Conservation (phyloP, 2,888 invertebrate genomes). For the Morinoia aosen region DNA sequence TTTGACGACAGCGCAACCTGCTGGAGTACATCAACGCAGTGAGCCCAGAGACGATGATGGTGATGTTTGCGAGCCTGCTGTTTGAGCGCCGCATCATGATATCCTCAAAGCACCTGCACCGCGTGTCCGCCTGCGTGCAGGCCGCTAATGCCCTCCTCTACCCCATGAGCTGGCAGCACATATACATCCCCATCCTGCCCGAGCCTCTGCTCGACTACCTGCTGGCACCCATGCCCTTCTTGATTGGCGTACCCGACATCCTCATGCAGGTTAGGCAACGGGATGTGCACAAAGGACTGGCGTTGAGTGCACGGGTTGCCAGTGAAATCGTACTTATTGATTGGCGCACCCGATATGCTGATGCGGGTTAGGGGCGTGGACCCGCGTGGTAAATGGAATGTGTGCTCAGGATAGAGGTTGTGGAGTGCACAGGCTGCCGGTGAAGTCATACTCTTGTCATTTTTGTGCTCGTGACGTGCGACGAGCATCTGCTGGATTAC, state of each 20-base stretch:
- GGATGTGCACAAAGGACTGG: slow-evolving; percentile 55
- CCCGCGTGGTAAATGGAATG: too few relatives aligned
- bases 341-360: too few relatives aligned
- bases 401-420: too few relatives aligned
- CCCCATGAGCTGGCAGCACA: slow-evolving; percentile 99
- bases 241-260: slow-evolving; percentile 92
- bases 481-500: too few relatives aligned
- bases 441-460: too few relatives aligned
- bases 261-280: slow-evolving; percentile 80
- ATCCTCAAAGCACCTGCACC: slow-evolving; percentile 88
- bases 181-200: slow-evolving; percentile 96
- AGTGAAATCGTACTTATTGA: too few relatives aligned
- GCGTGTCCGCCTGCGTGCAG: slow-evolving; percentile 88
- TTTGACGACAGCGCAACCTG: slow-evolving; percentile 84
- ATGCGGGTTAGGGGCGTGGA: too few relatives aligned
- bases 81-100: slow-evolving; percentile 94
- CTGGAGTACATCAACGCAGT: slow-evolving; percentile 99
- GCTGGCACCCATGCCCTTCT: slow-evolving; percentile 96
- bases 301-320: not conserved
- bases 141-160: slow-evolving; percentile 95
- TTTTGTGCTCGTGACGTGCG: too few relatives aligned
- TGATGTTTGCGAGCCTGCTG: slow-evolving; percentile 94
- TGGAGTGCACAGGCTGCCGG: too few relatives aligned
- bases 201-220: slow-evolving; percentile 89
- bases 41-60: slow-evolving; percentile 93